Conservation (phyloP, 2,888 invertebrate species). For the Rhamphomyia laevipes region DNA sequence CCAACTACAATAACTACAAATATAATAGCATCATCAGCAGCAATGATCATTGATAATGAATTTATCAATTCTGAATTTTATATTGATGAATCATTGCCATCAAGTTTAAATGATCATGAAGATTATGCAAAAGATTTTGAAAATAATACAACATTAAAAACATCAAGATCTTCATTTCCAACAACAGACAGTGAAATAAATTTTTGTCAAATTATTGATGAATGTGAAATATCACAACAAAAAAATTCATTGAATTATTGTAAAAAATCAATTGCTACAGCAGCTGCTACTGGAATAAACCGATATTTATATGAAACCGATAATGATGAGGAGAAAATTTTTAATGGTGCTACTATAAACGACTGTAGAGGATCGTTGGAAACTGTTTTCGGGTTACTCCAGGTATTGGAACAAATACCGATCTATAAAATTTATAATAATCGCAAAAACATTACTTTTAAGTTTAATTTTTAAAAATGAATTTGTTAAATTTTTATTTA, state of each 20-base stretch:
- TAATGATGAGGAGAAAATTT: constrained; percentile 8
- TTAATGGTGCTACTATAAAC: constrained; percentile 10
- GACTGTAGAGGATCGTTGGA: constrained; percentile 17
- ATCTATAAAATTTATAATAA: no score
- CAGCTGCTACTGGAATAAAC: constrained; percentile 5
- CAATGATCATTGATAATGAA: constrained; percentile 36
- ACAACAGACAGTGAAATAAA: no score
- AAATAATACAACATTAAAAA: not conserved
- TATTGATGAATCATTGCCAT: constrained; percentile 79
- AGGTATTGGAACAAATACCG: constrained; percentile 16
- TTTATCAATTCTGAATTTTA: constrained; percentile 75
- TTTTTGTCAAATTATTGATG: no score
- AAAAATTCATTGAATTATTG: no score
- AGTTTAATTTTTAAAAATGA: no score
- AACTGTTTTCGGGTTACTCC: constrained; percentile 19
- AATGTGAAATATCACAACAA: no score
- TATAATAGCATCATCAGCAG: not conserved
- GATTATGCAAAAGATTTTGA: constrained; percentile 7
- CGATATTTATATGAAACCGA: constrained; percentile 7
- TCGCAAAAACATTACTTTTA: no score
- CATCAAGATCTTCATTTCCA: no score
- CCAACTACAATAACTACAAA: no score
- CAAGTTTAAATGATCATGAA: constrained; percentile 48
- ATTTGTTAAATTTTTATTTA: no score
- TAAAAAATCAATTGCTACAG: no score